Conservation (phyloP, 2,797 vertebrate species). For the Onychomys leucogaster region DNA sequence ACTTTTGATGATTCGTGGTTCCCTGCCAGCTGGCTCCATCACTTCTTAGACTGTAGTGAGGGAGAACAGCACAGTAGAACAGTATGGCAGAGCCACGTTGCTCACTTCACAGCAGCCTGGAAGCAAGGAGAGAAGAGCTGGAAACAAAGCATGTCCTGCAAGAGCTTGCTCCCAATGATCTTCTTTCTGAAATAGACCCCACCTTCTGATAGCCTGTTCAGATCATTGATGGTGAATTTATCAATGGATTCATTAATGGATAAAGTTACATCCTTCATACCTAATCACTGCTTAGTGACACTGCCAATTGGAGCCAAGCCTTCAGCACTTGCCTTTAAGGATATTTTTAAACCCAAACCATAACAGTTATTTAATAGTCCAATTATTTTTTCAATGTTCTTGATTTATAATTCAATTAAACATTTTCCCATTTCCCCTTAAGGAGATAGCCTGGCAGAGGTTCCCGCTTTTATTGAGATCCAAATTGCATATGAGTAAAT, state of each 20-base stretch:
- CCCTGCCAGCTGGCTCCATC: not conserved
- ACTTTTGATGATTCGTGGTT: not conserved
- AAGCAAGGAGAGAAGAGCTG: not conserved
- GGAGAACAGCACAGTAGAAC: not conserved
- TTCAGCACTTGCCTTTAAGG: not conserved
- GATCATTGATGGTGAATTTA: too few relatives aligned
- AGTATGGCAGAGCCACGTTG: not conserved
- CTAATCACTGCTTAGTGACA: not conserved
- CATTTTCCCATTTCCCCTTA: slow-evolving; percentile 36
- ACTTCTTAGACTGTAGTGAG: too few relatives aligned
- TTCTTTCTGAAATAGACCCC: not conserved
- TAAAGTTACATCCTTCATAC: not conserved
- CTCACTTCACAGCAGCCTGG: not conserved
- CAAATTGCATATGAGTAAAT: slow-evolving; percentile 27
- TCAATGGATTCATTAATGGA: not conserved
- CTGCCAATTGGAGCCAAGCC: not conserved
- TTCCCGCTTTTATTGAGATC: slow-evolving; percentile 24
- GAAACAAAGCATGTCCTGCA: not conserved
- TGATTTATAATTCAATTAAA: slow-evolving; percentile 44
- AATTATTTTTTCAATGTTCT: not conserved
- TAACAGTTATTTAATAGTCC: not conserved
- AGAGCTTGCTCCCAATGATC: too few relatives aligned
- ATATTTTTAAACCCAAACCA: not conserved
- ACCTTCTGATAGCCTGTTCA: not conserved
- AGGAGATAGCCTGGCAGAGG: not conserved